phyloP scores from a whole-genome alignment of 1,140 invertebrate genomes.

The Chymomyza costata region DNA sequence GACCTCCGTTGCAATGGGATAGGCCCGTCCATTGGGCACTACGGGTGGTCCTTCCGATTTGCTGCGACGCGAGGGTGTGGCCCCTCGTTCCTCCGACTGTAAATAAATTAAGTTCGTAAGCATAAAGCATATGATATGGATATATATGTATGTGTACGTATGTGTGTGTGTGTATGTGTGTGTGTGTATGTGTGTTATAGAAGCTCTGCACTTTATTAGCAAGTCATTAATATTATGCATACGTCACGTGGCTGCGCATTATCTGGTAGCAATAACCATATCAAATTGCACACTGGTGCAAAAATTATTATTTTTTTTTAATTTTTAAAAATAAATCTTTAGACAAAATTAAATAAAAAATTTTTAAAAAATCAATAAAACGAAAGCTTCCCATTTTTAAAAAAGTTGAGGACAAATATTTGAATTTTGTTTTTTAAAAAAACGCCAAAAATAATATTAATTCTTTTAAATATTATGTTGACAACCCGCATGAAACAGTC shows the following conservation, averaged over 20 bases:
- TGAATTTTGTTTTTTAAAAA: no score
- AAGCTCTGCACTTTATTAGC: constrained; percentile 48
- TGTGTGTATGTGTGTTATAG: constrained; percentile 3
- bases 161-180: not conserved
- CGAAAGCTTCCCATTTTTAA: no score
- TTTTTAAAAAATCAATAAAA: no score
- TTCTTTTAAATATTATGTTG: no score
- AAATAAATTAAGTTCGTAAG: constrained; percentile 62
- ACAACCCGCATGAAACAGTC: no score
- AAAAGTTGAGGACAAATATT: no score
- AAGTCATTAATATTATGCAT: constrained; percentile 63
- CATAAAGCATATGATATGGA: no score
- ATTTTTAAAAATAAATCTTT: no score
- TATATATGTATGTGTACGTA: not conserved
- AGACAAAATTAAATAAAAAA: no score
- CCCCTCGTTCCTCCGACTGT: constrained; percentile 78
- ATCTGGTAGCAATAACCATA: constrained; percentile 22
- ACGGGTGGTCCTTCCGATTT: constrained; percentile 82
- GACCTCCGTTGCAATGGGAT: constrained; percentile 74
- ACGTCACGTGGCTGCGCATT: constrained; percentile 50
- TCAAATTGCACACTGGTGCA: no score
- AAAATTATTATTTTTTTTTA: not conserved
- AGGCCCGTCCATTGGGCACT: constrained; percentile 77
- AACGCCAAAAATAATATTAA: no score
- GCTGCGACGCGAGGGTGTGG: constrained; percentile 79